A percentile compares a stretch with the other conserved stretches of the same genome.
phyloP scores from a whole-genome alignment of 2,113 vertebrate genomes.

The Stigmatopora argus region DNA sequence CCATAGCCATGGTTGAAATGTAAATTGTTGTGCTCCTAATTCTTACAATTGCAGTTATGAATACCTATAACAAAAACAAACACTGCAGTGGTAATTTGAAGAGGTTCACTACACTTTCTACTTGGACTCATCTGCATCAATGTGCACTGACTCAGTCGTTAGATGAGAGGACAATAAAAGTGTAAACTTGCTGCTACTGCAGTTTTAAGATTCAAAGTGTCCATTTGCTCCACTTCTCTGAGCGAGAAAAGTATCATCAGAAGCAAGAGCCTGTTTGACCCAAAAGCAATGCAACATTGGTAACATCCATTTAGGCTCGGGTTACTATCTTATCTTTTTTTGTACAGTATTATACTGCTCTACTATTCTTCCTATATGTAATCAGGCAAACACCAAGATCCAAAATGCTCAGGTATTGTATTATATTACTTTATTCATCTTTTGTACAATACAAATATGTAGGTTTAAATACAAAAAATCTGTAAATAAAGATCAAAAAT shows the following conservation, averaged over 20 bases:
- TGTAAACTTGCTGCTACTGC: constrained; percentile 37
- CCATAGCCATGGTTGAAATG: neutral
- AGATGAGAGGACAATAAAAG: constrained; percentile 36
- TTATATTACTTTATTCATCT: constrained; percentile 83
- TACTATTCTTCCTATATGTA: too few species aligned
- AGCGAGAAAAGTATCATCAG: constrained; percentile 41
- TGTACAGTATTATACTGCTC: neutral
- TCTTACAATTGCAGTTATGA: neutral
- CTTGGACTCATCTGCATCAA: constrained; percentile 18
- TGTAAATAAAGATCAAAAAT: constrained; percentile 83
- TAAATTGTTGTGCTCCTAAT: neutral
- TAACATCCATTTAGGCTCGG: neutral
- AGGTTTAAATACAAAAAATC: constrained; percentile 80
- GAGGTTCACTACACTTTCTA: constrained; percentile 12
- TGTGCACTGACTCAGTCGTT: constrained; percentile 20
- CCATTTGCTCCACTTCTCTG: constrained; percentile 36
- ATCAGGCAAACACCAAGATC: neutral
- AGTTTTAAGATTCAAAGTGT: constrained; percentile 19
- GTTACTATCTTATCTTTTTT: neutral
- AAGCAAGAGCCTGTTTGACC: constrained; percentile 3
- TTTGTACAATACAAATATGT: constrained; percentile 84
- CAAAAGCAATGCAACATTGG: constrained; percentile 15
- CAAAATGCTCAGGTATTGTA: constrained; percentile 51
- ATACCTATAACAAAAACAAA: neutral
- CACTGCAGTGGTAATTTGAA: neutral